Evolutionary conservation across 2,113 vertebrate genomes (phyloP), one percentile per base, ranked within the genome.

Genomic region (Picathartes gymnocephalus): DNA sequence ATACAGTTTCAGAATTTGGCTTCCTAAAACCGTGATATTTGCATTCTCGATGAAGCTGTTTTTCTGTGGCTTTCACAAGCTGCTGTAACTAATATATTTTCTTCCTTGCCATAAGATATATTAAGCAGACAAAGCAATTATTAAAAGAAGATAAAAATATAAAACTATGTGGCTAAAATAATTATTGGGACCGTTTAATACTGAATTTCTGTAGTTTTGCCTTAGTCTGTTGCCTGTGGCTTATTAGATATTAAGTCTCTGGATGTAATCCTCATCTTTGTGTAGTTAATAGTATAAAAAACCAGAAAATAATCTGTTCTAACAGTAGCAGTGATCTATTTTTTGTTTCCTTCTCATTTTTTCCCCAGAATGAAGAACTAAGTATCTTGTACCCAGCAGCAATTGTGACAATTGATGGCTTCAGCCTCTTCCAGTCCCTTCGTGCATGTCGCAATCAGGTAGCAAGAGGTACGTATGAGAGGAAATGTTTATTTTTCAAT

Each of bases 401-500:
- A 77, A 97, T 99, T 97, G 99, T 99, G 91, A 99, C 99, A 69
- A 99, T 99, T 56, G 99, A 99, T 87, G 99, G 99, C 81, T 99
- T 99, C 97, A 99, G 99, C 94, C 99, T 99, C 92, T 99, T 99
- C 90, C 99, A 99, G 96, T 99, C 99, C 53, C 98, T 99, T 53
- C 98, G 99, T 66, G 99, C 99, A 3, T 99, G 99, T 98, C 98
- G 99, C 96, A 99, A 99, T 98, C 99, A 99, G 97, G 99, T 99
- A 70, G 99, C 99, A 31, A 98, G 99, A 99, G 99, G 99, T 99
- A 98, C 1, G 89, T 90, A 28, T 40, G 27, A 54, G 54, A 83
- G 69, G 60, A 68, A 13, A 56, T 42, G 21, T 33, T 81, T 74
- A 2, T 57, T 93, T 88, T 74, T 70, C 24, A 19, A 17, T 70